Base-by-base conservation (phyloP, 2,113 vertebrate genomes). In the Stigmatopora nigra region DNA sequence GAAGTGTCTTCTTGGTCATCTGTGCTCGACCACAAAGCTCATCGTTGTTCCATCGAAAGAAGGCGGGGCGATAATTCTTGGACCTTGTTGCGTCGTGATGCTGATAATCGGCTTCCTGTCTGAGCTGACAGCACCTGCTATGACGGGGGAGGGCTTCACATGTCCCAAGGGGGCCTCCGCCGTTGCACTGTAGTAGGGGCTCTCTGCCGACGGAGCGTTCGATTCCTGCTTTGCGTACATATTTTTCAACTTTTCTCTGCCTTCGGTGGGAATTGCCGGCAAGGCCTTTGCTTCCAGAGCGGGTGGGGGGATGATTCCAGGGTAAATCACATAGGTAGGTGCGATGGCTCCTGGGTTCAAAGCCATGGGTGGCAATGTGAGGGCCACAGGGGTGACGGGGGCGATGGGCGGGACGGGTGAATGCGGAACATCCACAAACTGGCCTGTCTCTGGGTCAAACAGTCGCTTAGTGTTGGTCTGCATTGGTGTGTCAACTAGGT, bases 1-100 rank as follows among this genome's bases (percentile, higher is more conserved):
- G 76, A 67, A 59, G 67, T 15, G 38, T 55, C 65, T 48, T 64
- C 72, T 84, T 73, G 82, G 66, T 95, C 92, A 98, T 89, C 94
- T 90, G 84, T 98, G 97, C 81, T 98, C 97, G 80, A 99, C 94
- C 56, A 97, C 93, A 16, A 98, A 98, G 76, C 96, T 95, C 97
- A 98, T 96, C 61, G 95, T 98, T 65, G 94, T 97, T 64, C 97
- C 97, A 0, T 98, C 95, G 8, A 98, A 98, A 63, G 93, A 96
- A 5, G 96, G 95, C 0, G 95, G 95, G 0, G 95, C 94, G 0
- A 98, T 90, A 69, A 98, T 92, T 67, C 94, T 90, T 0, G 97
- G 95, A 71, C 95, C 94, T 71, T 93, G 93, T 41, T 95, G 95
- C 0, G 94, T 92, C 0, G 92, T 92, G 87, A 99, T 93, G 89